Evolutionary conservation across 1,140 invertebrate genomes (phyloP), one percentile per base, ranked within the genome.

Genomic region (Zaprionus gabonicus): DNA sequence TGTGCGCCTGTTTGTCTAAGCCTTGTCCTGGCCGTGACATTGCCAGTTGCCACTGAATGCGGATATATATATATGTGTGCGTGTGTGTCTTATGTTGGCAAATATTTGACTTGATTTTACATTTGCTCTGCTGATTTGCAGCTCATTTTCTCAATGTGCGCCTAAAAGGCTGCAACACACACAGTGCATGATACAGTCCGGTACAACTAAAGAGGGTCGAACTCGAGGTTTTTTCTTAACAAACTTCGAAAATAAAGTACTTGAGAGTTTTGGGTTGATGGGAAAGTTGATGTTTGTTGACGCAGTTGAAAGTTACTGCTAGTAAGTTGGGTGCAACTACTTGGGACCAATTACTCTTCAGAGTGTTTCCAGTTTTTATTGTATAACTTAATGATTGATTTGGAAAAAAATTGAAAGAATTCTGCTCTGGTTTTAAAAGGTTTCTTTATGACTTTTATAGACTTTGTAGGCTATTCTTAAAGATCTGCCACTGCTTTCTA

Each of bases 81-180:
- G 25, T 27, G 27, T 31, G 31, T 31, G 9, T 31, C 23, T 65
- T 60, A 63, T 75, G 82, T 58, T 71, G 3, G 63, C 82, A 85
- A 85, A 81, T 85, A 85, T 85, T 85, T 81, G 60, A 69, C 75
- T 69, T 78, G 82, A 85, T 80, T 85, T 81, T 65, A 31, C 51
- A 57, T 63, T 64, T 56, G 51, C 53, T 57, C 41, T 41, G n/a
- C 64, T 46, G 76, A 66, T 80, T 82, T 76, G 63, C 74, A 73
- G 46, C 57, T 73, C 31, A 53, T 67, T 69, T 69, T 44, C 49
- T 68, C 20, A 27, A 60, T 44, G 59, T 70, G 63, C 68, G 74
- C 80, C 64, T 46, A 74, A 73, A 77, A 69, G 65, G 31, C 63
- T 65, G 74, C 71, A 73, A 60, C 57, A 23, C 23, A 23, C 23